These are phyloP conservation scores for Hedychridium roseum DNA, from an alignment of 2,888 invertebrate species.

Conservation along the genomic window DNA sequence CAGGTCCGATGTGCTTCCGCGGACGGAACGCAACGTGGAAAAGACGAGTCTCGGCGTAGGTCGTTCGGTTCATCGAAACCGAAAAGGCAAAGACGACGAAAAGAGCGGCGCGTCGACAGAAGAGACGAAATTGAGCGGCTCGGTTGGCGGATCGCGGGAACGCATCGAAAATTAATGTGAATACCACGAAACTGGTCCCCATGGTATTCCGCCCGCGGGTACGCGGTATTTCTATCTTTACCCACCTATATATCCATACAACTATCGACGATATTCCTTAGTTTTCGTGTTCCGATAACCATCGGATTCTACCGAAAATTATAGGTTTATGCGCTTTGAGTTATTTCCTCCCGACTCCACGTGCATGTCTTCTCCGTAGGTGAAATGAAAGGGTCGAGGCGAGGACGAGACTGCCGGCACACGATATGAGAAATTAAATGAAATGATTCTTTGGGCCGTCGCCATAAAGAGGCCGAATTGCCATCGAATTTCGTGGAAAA, in stretches of 20 bases:
- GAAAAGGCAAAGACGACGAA: conserved; percentile 23
- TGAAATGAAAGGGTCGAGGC: conserved; percentile 12
- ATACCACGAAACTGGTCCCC: conserved; percentile 50
- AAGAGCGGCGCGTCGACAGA: conserved; percentile 5
- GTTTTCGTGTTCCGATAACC: conserved; percentile 42
- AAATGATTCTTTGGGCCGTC: not conserved
- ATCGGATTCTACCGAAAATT: conserved; percentile 52
- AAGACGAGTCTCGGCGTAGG: no score
- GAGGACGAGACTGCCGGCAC: conserved; percentile 4
- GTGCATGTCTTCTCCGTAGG: conserved; percentile 17
- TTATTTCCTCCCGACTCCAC: conserved; percentile 48
- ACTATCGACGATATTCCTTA: conserved; percentile 52
- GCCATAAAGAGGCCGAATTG: conserved; percentile 8
- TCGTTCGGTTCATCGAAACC: no score
- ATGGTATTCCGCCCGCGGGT: conserved; percentile 43
- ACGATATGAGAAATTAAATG: not conserved
- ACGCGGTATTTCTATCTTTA: conserved; percentile 51
- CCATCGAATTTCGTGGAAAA: conserved; percentile 38
- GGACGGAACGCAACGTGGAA: no score
- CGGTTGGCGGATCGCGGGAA: conserved; percentile 44
- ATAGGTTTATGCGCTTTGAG: conserved; percentile 61
- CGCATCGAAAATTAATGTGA: conserved; percentile 52
- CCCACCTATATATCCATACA: no score
- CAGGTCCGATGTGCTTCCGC: no score
- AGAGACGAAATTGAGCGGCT: conserved; percentile 36